These are phyloP conservation scores for Pachyramphus minor DNA, from an alignment of 2,113 vertebrate species.

Conservation along the genomic window DNA sequence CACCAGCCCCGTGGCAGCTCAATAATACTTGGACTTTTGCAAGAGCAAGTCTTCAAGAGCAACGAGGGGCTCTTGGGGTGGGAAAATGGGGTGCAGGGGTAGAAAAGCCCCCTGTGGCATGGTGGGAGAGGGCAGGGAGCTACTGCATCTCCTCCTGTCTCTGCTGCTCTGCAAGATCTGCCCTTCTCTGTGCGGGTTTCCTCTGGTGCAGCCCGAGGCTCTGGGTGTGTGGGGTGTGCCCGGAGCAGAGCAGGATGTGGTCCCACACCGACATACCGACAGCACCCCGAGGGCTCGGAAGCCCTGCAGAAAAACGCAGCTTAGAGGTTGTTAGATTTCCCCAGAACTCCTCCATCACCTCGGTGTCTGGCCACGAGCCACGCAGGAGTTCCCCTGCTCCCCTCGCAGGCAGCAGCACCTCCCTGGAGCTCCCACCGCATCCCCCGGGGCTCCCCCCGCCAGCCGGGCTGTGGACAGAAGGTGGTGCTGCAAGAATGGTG, in stretches of 20 bases:
- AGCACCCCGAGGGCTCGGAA: neutral
- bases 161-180: neutral
- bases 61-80: fast-evolving
- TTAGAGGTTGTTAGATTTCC: neutral
- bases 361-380: neutral
- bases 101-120: fast-evolving
- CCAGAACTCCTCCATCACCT: neutral
- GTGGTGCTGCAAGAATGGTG: neutral
- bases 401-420: neutral
- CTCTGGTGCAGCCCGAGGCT: neutral
- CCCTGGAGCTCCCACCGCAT: fast-evolving
- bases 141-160: too few relatives aligned
- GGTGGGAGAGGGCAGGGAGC: neutral
- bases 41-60: neutral
- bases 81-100: neutral
- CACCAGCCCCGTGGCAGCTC: neutral
- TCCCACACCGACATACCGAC: neutral
- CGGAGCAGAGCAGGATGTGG: neutral
- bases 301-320: neutral
- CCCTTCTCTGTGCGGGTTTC: neutral
- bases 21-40: fast-evolving
- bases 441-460: fast-evolving
- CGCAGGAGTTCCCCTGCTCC: neutral
- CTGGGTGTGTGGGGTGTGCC: neutral
- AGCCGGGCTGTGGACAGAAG: neutral